phyloP scores from a whole-genome alignment of 2,113 vertebrate species.

The Polyodon spathula region DNA sequence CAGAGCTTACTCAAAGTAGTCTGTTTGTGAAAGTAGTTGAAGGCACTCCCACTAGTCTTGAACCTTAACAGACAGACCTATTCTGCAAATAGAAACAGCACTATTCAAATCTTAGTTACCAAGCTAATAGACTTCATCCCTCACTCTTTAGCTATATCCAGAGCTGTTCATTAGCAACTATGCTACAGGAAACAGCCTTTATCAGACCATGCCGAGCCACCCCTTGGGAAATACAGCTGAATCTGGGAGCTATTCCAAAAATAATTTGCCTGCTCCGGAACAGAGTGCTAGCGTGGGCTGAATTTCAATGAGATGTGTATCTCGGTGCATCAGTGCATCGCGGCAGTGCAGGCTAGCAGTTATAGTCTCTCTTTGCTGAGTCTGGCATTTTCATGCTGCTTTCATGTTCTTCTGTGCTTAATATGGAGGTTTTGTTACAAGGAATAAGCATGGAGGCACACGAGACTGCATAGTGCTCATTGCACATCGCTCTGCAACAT shows the following conservation, averaged over 20 bases:
- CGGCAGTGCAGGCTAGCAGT: background rate
- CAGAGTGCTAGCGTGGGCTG: constrained; percentile 40
- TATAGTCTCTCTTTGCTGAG: background rate
- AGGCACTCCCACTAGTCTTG: background rate
- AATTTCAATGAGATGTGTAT: constrained; percentile 38
- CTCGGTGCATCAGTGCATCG: background rate
- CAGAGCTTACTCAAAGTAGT: too few species aligned
- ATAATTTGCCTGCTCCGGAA: constrained; percentile 34
- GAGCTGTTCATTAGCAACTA: too few species aligned
- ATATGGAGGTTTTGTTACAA: too few species aligned
- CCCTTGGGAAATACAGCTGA: constrained; percentile 25
- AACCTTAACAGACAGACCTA: background rate
- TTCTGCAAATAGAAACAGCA: background rate
- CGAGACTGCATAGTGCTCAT: too few species aligned
- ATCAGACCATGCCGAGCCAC: background rate
- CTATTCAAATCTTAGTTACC: background rate
- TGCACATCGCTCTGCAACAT: too few species aligned
- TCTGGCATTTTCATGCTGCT: background rate
- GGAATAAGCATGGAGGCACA: too few species aligned
- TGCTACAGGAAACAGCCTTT: background rate
- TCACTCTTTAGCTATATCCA: too few species aligned
- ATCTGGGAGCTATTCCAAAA: constrained; percentile 39
- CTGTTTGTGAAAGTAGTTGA: too few species aligned
- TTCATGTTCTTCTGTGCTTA: background rate
- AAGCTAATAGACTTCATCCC: background rate